These are phyloP conservation scores for Bombus ignitus DNA, from an alignment of 1,140 invertebrate genomes.

Conservation along the genomic window DNA sequence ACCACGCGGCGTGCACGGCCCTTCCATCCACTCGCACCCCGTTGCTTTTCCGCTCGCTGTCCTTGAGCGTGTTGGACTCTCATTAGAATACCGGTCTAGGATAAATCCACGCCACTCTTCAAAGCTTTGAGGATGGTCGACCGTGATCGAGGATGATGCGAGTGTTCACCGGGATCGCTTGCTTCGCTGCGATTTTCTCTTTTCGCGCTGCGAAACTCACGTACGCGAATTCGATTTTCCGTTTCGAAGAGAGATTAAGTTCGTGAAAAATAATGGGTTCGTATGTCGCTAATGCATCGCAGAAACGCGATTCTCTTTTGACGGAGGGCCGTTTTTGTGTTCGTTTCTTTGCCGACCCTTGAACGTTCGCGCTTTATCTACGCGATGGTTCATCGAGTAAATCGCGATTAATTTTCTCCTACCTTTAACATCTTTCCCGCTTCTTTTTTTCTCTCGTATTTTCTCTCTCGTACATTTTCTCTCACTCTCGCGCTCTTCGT, in stretches of 20 bases:
- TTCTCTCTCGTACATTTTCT: too few species aligned
- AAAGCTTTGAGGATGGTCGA: slow-evolving; percentile 57
- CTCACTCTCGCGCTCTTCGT: neutral
- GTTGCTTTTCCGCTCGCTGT: slow-evolving; percentile 54
- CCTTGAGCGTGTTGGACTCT: slow-evolving; percentile 60
- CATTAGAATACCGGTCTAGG: slow-evolving; percentile 62
- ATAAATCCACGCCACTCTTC: slow-evolving; percentile 62
- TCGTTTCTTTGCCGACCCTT: slow-evolving; percentile 2
- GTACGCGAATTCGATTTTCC: slow-evolving; percentile 31
- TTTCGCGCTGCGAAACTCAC: neutral
- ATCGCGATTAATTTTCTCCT: slow-evolving; percentile 20
- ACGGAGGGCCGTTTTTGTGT: neutral
- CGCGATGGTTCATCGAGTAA: slow-evolving; percentile 6
- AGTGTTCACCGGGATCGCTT: neutral
- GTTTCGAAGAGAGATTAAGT: slow-evolving; percentile 34
- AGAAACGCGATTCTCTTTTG: slow-evolving; percentile 8
- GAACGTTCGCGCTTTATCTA: slow-evolving; percentile 29
- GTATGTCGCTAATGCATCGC: slow-evolving; percentile 34
- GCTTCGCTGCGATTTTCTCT: slow-evolving; percentile 9
- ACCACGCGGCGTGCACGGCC: slow-evolving; percentile 7
- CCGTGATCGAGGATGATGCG: slow-evolving; percentile 50
- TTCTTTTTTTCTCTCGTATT: too few species aligned
- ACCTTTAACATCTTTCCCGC: neutral
- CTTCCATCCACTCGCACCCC: slow-evolving; percentile 26
- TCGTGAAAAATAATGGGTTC: slow-evolving; percentile 38